Base-by-base conservation (phyloP, 1,140 invertebrate genomes). In the Ceratina calcarata region DNA sequence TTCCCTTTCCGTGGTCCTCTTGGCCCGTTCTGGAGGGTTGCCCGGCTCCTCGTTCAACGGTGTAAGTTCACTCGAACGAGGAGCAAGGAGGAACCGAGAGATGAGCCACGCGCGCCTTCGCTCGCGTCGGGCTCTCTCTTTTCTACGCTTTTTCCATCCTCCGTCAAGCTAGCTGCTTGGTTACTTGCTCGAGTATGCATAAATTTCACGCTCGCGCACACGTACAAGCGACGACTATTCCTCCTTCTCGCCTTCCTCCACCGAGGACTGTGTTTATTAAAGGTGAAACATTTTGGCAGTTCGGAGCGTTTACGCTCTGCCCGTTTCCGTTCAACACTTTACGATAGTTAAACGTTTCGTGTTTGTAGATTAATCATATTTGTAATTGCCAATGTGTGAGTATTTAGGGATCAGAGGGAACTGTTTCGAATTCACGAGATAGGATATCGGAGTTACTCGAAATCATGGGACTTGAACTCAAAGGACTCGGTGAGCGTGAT, bases 181-280 rank as follows among this genome's bases (percentile, higher is more conserved):
- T 66, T 74, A 67, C 57, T 74, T 60, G 58, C 57, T 58, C 57
- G 10, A 53, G 68, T 83, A 80, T 68, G 67, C 61, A 79, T 65
- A 73, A 74, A 76, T 83, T 83, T 84, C 61, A 80, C 70, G 77
- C 70, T 77, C 82, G 64, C 24, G 77, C 71, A 27, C 71, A 49
- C 61, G 10, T 55, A 72, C n/a, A 20, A 13, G 16, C 65, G 32
- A 32, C 27, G 68, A 55, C 57, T 71, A 53, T 75, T 32, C 72
- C 15, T 58, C 37, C 32, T 57, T 83, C 65, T 84, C 45, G 18
- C 45, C 49, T 49, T 15, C 27, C 22, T 18, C 62, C 8, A 15
- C 18, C 18, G 12, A n/a, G 18, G 2, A 16, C 66, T 55, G 22
- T 27, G 49, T 68, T 32, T 69, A 32, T 70, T 70, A 70, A 70